Evolutionary conservation across 2,888 invertebrate species (phyloP).

Genomic region (Leptinotarsa haldemani): DNA sequence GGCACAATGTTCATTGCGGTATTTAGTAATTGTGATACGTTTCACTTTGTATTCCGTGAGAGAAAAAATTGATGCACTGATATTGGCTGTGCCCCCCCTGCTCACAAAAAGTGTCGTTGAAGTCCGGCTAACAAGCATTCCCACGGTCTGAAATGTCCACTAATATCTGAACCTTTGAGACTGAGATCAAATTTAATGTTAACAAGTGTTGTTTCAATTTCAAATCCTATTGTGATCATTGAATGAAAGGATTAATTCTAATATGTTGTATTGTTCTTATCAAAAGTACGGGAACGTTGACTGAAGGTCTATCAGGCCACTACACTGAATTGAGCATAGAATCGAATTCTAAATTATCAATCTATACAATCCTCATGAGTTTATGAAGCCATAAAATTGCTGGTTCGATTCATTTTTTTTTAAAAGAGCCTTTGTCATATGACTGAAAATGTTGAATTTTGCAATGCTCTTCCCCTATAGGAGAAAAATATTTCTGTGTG

Average conservation of each 20-base stretch:
- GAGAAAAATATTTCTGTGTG: constrained; percentile 39
- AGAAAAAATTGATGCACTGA: not conserved
- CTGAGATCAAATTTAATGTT: constrained; percentile 47
- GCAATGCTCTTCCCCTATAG: not conserved
- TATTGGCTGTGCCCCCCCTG: not conserved
- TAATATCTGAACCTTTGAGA: constrained; percentile 50
- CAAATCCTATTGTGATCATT: constrained; percentile 29
- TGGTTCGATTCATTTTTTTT: not conserved
- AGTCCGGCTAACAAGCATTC: constrained; percentile 39
- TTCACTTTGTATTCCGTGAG: not conserved
- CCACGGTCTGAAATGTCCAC: constrained; percentile 47
- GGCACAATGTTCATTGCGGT: not conserved
- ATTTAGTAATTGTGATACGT: not conserved
- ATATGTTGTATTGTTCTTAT: too few relatives aligned
- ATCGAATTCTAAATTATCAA: too few relatives aligned
- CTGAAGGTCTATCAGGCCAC: not conserved
- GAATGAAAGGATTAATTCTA: not conserved
- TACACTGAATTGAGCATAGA: too few relatives aligned
- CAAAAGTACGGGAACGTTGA: not conserved
- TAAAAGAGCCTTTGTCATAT: not conserved
- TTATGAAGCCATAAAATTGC: too few relatives aligned
- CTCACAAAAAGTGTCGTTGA: constrained; percentile 1
- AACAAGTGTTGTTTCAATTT: constrained; percentile 42
- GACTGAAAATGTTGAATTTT: not conserved
- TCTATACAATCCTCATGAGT: too few relatives aligned